Evolutionary conservation across 2,888 invertebrate genomes (phyloP), one percentile per base, ranked within the genome.

Genomic region (Caenorhabditis virilis): DNA sequence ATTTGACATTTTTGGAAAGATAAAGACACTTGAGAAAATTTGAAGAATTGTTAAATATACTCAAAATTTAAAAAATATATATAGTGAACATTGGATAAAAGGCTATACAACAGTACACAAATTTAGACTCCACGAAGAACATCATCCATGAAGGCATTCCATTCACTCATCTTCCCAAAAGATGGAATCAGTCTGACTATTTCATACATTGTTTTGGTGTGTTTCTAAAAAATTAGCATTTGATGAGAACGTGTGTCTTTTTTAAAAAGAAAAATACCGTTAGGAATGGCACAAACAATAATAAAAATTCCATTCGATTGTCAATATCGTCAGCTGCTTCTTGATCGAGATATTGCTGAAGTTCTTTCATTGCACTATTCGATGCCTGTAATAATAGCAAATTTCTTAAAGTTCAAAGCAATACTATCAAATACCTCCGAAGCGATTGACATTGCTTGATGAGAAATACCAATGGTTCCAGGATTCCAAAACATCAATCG

Each of bases 401-500:
- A 36, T 5, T 13, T 36, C 9, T 5, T n/a, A 11, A 5, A 15
- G 9, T n/a, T 13, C 36, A n/a, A 36, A 36, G n/a, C 7, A 36
- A 36, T 15, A 7, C n/a, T n/a, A 30, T 30, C 13, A 30, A 9
- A 9, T 18, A 65, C 71, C 20, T 72, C 67, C 26, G 43, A 33
- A 9, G 66, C 59, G 1, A 72, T 23, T 13, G 63, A 39, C n/a
- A 46, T 43, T 5, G 72, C 78, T 39, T 54, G 50, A 1, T 54
- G 71, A 1, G 72, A 56, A 11, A 78, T 39, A 1, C 74, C 75
- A n/a, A 75, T 56, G 6, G 62, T 61, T 6, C 78, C 78, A 3
- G 77, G 76, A 55, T 79, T 79, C 78, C 78, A 79, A 52, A 79
- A 78, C 61, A 78, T 72, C 1, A 79, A 54, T 36, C 76, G 54